These are phyloP conservation scores for Belonocnema kinseyi DNA, from an alignment of 1,140 invertebrate species.

Conservation along the genomic window DNA sequence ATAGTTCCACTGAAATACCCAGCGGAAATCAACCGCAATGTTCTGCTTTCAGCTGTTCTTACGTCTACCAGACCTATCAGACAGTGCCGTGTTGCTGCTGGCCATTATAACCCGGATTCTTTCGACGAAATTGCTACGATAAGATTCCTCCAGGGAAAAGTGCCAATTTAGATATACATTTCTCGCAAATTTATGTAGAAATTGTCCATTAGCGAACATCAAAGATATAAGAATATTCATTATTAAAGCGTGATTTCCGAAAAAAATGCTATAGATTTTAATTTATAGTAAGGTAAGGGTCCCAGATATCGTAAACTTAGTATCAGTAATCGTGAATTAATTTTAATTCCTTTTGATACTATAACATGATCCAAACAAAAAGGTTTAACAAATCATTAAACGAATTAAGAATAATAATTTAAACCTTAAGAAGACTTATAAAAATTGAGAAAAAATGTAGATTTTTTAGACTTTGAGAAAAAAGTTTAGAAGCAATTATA, in stretches of 20 bases:
- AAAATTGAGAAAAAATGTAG: too few species aligned
- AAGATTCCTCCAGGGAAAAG: not conserved
- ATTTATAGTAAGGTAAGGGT: too few species aligned
- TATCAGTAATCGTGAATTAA: too few species aligned
- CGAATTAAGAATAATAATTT: too few species aligned
- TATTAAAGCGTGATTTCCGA: not conserved
- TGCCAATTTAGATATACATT: conserved; percentile 9
- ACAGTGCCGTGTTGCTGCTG: not conserved
- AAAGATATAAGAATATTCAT: not conserved
- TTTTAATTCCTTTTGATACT: too few species aligned
- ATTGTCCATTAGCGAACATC: not conserved
- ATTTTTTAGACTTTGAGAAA: too few species aligned
- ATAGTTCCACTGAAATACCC: conserved; percentile 25
- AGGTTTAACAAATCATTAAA: too few species aligned
- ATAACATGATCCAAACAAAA: too few species aligned
- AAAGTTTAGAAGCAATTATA: too few species aligned
- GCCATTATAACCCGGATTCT: conserved; percentile 18
- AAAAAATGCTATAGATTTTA: too few species aligned
- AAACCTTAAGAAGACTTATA: too few species aligned
- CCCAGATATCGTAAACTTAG: too few species aligned
- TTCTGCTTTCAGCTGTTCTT: conserved; percentile 19
- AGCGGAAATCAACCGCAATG: conserved; percentile 31
- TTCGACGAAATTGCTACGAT: conserved; percentile 2
- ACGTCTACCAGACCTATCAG: not conserved
- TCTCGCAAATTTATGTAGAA: not conserved